A percentile compares a stretch with the other conserved stretches of the same genome.
Evolutionary conservation across 2,888 invertebrate genomes (phyloP).

Genomic region (Callosobruchus maculatus): DNA sequence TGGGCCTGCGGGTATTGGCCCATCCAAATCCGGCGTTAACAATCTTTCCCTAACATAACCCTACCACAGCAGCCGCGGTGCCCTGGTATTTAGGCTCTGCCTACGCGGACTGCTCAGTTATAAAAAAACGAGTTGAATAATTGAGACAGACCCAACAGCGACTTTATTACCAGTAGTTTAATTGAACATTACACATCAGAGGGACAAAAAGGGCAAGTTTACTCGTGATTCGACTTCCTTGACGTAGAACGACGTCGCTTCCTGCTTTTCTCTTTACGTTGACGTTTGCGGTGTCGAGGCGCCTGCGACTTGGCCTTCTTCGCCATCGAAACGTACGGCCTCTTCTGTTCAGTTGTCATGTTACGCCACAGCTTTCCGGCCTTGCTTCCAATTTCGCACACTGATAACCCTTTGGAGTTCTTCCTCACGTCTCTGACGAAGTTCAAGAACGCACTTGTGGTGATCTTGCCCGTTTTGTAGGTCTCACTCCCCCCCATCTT

Average conservation of each 20-base stretch:
- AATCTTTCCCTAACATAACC: no score
- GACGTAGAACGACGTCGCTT: neutral
- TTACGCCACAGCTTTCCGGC: slow-evolving; percentile 22
- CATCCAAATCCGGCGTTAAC: no score
- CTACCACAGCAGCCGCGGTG: no score
- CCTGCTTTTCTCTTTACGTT: neutral
- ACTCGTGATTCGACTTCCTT: no score
- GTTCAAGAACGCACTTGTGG: slow-evolving; percentile 23
- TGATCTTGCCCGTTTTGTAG: slow-evolving; percentile 12
- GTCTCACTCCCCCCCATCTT: neutral
- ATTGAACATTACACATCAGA: neutral
- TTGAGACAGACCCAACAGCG: neutral
- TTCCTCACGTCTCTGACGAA: slow-evolving; percentile 20
- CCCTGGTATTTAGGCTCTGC: no score
- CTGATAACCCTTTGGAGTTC: slow-evolving; percentile 9
- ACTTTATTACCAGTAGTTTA: neutral
- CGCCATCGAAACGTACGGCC: slow-evolving; percentile 17
- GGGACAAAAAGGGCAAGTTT: no score
- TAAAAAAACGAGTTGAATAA: no score
- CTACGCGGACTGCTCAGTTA: no score
- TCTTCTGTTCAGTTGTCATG: slow-evolving; percentile 18
- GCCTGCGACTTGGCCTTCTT: slow-evolving; percentile 6
- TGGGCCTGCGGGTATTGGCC: no score
- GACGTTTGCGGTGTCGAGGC: neutral
- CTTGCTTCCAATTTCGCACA: slow-evolving; percentile 13